phyloP scores from a whole-genome alignment of 2,113 vertebrate genomes.

The Polypterus bichir region DNA sequence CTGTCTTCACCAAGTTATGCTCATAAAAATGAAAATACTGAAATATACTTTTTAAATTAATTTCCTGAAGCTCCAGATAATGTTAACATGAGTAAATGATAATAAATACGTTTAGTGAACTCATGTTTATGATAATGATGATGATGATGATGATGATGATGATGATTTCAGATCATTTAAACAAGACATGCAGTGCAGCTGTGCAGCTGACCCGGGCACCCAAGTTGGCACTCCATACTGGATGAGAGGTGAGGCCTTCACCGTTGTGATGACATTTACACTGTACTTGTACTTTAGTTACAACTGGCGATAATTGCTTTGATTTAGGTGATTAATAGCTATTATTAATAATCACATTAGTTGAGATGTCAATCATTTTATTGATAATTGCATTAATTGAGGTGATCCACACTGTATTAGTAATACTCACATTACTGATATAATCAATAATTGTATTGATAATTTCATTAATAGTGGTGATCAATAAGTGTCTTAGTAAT shows the following conservation, averaged over 20 bases:
- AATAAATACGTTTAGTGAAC: constrained; percentile 27
- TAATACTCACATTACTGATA: no score
- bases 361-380: no score
- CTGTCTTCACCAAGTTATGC: constrained; percentile 35
- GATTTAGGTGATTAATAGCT: not conserved
- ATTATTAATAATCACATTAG: no score
- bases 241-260: constrained; percentile 42
- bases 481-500: no score
- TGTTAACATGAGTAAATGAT: constrained; percentile 4
- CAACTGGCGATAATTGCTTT: not conserved
- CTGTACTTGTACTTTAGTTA: not conserved
- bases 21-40: not conserved
- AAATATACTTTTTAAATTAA: not conserved
- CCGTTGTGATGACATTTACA: not conserved
- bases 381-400: no score
- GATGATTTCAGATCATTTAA: constrained; percentile 2
- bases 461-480: no score
- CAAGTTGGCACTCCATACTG: constrained; percentile 36
- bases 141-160: constrained; percentile 17
- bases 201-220: constrained; percentile 30
- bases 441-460: no score
- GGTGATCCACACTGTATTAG: no score
- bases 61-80: not conserved
- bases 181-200: constrained; percentile 50
- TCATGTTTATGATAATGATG: constrained; percentile 17